Evolutionary conservation across 2,888 invertebrate genomes (phyloP).

Genomic region (Sisyra terminalis): DNA sequence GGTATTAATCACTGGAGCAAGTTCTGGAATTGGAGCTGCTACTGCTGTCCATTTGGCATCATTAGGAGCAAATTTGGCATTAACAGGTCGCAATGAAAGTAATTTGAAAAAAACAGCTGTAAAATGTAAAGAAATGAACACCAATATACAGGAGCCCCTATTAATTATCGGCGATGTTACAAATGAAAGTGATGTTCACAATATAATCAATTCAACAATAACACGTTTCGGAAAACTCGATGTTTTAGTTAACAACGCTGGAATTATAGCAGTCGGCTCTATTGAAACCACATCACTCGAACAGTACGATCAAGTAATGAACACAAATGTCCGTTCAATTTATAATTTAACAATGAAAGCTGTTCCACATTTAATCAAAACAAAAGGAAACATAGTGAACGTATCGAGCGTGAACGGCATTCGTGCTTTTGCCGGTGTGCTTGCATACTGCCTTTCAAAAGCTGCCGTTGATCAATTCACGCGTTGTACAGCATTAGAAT

Average conservation of each 20-base stretch:
- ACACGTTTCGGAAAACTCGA: slow-evolving; percentile 61
- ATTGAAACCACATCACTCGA: slow-evolving; percentile 75
- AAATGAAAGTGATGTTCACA: slow-evolving; percentile 54
- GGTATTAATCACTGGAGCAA: slow-evolving; percentile 61
- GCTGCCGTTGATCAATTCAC: slow-evolving; percentile 91
- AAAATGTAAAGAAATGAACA: slow-evolving; percentile 30
- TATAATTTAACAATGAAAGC: slow-evolving; percentile 75
- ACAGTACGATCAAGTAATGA: slow-evolving; percentile 80
- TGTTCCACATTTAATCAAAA: slow-evolving; percentile 66
- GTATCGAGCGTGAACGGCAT: slow-evolving; percentile 90
- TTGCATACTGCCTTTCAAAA: slow-evolving; percentile 89
- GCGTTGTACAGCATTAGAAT: slow-evolving; percentile 74
- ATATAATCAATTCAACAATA: slow-evolving; percentile 54
- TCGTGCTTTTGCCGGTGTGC: slow-evolving; percentile 73
- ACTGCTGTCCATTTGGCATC: slow-evolving; percentile 62
- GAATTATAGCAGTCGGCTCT: slow-evolving; percentile 61
- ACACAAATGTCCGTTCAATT: slow-evolving; percentile 70
- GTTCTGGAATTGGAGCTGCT: slow-evolving; percentile 73
- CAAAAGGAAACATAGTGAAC: slow-evolving; percentile 86
- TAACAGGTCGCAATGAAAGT: slow-evolving; percentile 50
- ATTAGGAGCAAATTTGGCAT: slow-evolving; percentile 57
- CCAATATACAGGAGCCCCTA: slow-evolving; percentile 29
- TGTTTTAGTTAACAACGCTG: slow-evolving; percentile 79
- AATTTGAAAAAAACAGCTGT: slow-evolving; percentile 45
- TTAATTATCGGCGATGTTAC: slow-evolving; percentile 53